A percentile compares a stretch with the other conserved stretches of the same genome.
phyloP scores from a whole-genome alignment of 1,140 invertebrate species.

The Ylistrum balloti region DNA sequence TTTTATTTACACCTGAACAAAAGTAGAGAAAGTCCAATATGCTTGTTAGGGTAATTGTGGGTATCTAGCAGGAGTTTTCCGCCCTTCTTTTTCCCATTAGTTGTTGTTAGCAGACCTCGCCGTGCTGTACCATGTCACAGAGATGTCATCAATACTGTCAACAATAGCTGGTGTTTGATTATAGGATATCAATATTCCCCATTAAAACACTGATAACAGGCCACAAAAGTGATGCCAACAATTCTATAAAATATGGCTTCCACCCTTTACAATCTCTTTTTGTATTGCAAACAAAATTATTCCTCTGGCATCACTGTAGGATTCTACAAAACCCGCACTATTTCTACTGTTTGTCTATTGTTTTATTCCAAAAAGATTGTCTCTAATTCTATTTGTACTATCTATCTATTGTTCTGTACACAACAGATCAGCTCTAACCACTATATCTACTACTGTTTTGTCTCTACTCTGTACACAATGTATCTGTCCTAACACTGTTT shows the following conservation, averaged over 20 bases:
- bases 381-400: too few relatives aligned
- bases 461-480: neutral
- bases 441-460: neutral
- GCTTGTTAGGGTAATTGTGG: constrained; percentile 17
- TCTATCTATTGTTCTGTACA: too few relatives aligned
- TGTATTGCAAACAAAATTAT: neutral
- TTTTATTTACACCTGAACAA: constrained; percentile 28
- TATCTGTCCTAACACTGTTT: neutral
- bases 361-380: too few relatives aligned
- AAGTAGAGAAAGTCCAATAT: constrained; percentile 6
- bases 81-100: constrained; percentile 20
- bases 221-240: neutral
- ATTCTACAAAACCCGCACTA: too few relatives aligned
- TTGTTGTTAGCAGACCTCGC: neutral
- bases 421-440: too few relatives aligned
- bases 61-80: constrained; percentile 15
- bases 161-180: neutral
- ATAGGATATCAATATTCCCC: constrained; percentile 28
- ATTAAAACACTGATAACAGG: neutral
- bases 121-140: neutral
- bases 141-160: neutral
- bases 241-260: neutral
- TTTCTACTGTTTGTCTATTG: too few relatives aligned
- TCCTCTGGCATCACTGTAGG: neutral
- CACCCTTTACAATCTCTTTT: neutral